phyloP scores from a whole-genome alignment of 2,113 vertebrate species.

The Symphodus melops region DNA sequence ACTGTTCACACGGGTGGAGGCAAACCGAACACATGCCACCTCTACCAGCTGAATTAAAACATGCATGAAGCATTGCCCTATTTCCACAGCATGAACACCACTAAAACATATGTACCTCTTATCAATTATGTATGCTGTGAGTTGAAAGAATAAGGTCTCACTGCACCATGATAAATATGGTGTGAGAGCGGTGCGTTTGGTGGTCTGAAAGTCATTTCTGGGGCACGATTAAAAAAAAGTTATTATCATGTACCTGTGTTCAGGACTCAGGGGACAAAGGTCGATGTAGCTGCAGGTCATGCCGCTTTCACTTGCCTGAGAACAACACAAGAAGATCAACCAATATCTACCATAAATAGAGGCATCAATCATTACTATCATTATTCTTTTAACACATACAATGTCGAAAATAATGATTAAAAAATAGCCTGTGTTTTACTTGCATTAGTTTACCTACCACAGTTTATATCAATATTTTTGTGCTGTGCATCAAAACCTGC shows the following conservation, averaged over 20 bases:
- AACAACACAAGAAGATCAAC: neutral
- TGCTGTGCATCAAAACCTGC: constrained; percentile 28
- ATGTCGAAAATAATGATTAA: neutral
- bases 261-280: constrained; percentile 54
- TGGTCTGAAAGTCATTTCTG: neutral
- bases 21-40: constrained; percentile 36
- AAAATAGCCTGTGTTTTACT: neutral
- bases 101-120: constrained; percentile 10
- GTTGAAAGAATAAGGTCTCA: neutral
- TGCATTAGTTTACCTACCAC: neutral
- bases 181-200: neutral
- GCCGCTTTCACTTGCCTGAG: constrained; percentile 83
- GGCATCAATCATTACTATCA: neutral
- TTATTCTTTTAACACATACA: neutral
- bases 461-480: constrained; percentile 17
- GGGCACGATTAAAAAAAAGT: constrained; percentile 22
- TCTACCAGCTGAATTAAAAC: constrained; percentile 17
- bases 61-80: constrained; percentile 33
- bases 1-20: constrained; percentile 42
- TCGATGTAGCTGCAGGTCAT: constrained; percentile 78
- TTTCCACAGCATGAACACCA: constrained; percentile 31
- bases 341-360: neutral
- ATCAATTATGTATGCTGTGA: constrained; percentile 47
- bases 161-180: neutral
- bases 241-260: constrained; percentile 66